Percentiles rank a stretch among this genome's conserved stretches.
Evolutionary conservation across 2,888 invertebrate genomes (phyloP).

Genomic region (Peribatodes rhomboidaria): DNA sequence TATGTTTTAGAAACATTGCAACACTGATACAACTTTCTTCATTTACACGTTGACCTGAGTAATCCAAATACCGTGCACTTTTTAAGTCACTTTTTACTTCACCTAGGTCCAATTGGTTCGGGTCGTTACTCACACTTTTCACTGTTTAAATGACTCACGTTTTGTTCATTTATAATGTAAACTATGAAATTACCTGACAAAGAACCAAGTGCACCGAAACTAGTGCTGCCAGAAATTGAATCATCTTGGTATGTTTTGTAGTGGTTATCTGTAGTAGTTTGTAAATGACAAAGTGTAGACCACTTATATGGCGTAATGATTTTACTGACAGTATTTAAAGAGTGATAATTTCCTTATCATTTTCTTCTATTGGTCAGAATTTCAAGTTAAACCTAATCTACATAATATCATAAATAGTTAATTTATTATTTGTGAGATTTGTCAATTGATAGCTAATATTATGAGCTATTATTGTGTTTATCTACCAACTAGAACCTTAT

Average conservation of each 20-base stretch:
- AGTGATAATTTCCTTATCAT: conserved; percentile 18
- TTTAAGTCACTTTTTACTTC: conserved; percentile 6
- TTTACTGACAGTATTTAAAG: conserved; percentile 1
- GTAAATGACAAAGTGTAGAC: conserved; percentile 20
- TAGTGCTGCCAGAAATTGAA: conserved; percentile 7
- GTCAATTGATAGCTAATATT: too few relatives aligned
- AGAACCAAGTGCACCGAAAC: conserved; percentile 6
- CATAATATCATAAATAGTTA: conserved; percentile 11
- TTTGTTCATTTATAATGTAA: neutral
- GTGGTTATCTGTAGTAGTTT: conserved; percentile 18
- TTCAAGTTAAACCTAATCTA: conserved; percentile 24
- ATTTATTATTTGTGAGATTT: too few relatives aligned
- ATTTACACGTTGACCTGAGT: conserved; percentile 1
- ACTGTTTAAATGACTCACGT: neutral
- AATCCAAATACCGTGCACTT: neutral
- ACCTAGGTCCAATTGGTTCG: conserved; percentile 16
- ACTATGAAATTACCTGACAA: conserved; percentile 5
- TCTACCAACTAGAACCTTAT: too few relatives aligned
- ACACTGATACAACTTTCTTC: conserved; percentile 9
- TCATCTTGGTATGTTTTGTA: conserved; percentile 24
- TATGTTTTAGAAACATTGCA: neutral
- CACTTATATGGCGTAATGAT: conserved; percentile 3
- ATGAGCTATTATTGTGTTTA: too few relatives aligned
- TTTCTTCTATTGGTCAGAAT: conserved; percentile 31
- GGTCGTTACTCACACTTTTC: conserved; percentile 6